These are phyloP conservation scores for Carposina sasakii DNA, from an alignment of 1,140 invertebrate species.

Conservation along the genomic window DNA sequence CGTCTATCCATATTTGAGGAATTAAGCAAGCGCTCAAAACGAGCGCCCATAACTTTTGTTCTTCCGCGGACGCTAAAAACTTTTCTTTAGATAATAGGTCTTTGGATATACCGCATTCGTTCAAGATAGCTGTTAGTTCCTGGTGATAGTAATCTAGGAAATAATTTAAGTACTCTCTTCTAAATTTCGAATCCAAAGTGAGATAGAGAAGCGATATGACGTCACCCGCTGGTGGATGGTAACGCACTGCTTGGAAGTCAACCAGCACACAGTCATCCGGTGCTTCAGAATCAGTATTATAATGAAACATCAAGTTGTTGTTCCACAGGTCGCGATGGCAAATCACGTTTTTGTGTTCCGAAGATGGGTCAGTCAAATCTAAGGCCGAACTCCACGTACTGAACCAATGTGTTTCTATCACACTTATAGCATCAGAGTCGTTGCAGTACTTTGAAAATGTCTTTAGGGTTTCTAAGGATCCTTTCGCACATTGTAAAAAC, in stretches of 20 bases:
- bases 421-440: constrained; percentile 20
- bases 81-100: constrained; percentile 46
- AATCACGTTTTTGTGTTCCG: constrained; percentile 68
- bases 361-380: constrained; percentile 30
- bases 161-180: constrained; percentile 51
- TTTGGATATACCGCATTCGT: constrained; percentile 45
- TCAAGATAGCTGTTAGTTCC: constrained; percentile 51
- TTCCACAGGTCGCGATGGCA: constrained; percentile 77
- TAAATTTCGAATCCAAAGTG: constrained; percentile 46
- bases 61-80: constrained; percentile 56
- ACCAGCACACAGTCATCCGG: constrained; percentile 72
- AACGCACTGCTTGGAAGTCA: constrained; percentile 75
- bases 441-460: constrained; percentile 41
- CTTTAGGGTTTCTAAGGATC: constrained; percentile 43
- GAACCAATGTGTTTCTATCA: constrained; percentile 44
- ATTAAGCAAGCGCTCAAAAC: constrained; percentile 46
- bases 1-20: constrained; percentile 51
- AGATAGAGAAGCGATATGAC: constrained; percentile 61
- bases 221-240: constrained; percentile 74
- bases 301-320: constrained; percentile 77
- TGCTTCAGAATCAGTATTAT: constrained; percentile 28
- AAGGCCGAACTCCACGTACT: constrained; percentile 41
- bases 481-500: constrained; percentile 50
- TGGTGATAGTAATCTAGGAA: constrained; percentile 70
- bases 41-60: constrained; percentile 48